phyloP scores from a whole-genome alignment of 2,797 vertebrate species.

The Centropyge bicolor region DNA sequence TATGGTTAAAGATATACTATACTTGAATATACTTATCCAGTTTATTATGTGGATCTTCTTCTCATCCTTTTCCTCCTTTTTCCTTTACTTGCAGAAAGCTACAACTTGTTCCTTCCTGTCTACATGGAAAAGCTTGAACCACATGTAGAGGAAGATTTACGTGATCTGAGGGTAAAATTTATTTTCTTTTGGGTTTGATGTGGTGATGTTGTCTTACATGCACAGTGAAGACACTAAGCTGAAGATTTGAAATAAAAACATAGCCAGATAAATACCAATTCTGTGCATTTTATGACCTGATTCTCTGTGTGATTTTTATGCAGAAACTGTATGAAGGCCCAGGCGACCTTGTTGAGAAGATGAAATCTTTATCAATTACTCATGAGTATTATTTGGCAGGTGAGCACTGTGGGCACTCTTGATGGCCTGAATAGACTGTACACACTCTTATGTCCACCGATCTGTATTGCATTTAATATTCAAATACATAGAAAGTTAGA shows the following conservation, averaged over 20 bases:
- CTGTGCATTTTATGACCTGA: background rate
- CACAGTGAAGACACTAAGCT: background rate
- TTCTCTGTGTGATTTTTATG: constrained; percentile 4
- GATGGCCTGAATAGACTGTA: background rate
- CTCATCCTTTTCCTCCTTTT: background rate
- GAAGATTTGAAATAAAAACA: background rate
- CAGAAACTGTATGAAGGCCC: constrained; percentile 85
- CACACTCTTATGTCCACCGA: background rate
- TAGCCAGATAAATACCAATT: background rate
- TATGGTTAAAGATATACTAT: too few relatives aligned
- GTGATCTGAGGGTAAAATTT: constrained; percentile 86
- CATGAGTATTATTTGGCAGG: constrained; percentile 75
- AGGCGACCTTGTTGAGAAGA: constrained; percentile 84
- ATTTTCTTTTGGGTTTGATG: background rate
- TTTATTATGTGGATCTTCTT: background rate
- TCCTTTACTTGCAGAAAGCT: constrained; percentile 84
- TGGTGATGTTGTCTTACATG: background rate
- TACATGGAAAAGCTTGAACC: constrained; percentile 83
- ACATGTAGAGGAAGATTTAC: constrained; percentile 84
- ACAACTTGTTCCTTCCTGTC: constrained; percentile 84
- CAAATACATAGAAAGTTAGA: background rate
- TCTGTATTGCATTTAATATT: background rate
- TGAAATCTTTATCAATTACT: constrained; percentile 87
- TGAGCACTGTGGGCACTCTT: constrained; percentile 58
- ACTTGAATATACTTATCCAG: background rate